Base-by-base conservation (phyloP, 2,888 invertebrate species). In the Trissonchulus latispiculum region DNA sequence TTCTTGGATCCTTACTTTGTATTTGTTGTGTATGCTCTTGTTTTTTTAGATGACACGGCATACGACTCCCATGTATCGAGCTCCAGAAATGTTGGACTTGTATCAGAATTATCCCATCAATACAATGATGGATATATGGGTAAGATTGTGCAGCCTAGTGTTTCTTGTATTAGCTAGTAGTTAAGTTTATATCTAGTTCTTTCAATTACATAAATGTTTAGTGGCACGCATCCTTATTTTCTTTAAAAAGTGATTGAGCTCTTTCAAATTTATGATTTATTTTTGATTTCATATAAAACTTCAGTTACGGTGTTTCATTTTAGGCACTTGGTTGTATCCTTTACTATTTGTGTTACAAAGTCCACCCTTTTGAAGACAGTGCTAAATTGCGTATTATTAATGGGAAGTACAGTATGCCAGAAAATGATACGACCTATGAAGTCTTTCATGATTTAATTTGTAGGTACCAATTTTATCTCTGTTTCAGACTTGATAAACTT, bases 41-140 rank as follows among this genome's bases (percentile, higher is more conserved):
- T 72, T 68, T 59, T 79, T 80, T 48, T 77, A 87, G 86, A 85
- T 87, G 80, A 82, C 85, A n/a, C 84, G 85, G 76, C 84, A 86
- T 78, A 88, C 87, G 28, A 88, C 88, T 28, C 88, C 88, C 2
- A 88, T 88, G 97, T 99, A 99, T 85, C 88, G 99, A 83, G 92
- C 97, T 0, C 99, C 99, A 36, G 99, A 99, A 87, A 95, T 97
- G 90, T 87, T 97, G 73, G 96, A 97, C 83, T 92, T 95, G 1
- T 99, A 97, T 91, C 93, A 90, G 81, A 95, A 99, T 83, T 90
- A 90, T 82, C 91, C 90, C 76, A 94, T 99, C 77, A 94, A 94
- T 73, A 89, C 91, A 77, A 89, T 91, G 64, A 89, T 91, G 1
- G 99, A 99, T 85, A 88, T 95, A 59, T 99, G 99, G 99, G 86